Conservation (phyloP, 2,113 vertebrate species). For the Cololabis saira region DNA sequence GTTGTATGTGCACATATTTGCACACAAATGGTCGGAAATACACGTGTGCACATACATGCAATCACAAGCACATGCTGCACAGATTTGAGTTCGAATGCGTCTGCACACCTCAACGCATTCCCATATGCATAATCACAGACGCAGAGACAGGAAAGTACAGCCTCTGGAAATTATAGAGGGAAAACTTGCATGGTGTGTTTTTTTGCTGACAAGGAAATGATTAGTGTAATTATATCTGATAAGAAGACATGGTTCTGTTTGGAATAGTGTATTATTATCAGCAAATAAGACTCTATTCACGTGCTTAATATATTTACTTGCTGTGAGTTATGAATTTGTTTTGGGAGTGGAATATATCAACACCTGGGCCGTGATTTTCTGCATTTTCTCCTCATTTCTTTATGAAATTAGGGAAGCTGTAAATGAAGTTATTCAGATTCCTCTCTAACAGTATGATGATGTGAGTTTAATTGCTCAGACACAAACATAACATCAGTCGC, state of each 20-base stretch:
- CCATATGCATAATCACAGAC: constrained; percentile 35
- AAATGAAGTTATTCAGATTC: too few relatives aligned
- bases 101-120: constrained; percentile 29
- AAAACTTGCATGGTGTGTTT: constrained; percentile 18
- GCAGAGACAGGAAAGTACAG: constrained; percentile 34
- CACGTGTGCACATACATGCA: background rate
- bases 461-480: too few relatives aligned
- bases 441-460: too few relatives aligned
- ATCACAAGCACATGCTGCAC: background rate
- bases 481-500: too few relatives aligned
- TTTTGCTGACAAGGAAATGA: constrained; percentile 33
- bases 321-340: constrained; percentile 17
- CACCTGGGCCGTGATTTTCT: constrained; percentile 56
- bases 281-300: constrained; percentile 16
- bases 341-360: constrained; percentile 37
- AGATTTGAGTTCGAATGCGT: constrained; percentile 14
- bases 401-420: too few relatives aligned
- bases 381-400: constrained; percentile 18
- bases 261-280: constrained; percentile 30
- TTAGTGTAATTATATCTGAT: constrained; percentile 31
- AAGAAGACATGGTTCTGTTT: constrained; percentile 19
- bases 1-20: constrained; percentile 1
- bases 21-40: constrained; percentile 4
- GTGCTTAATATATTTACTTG: constrained; percentile 6
- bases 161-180: constrained; percentile 42